Evolutionary conservation across 2,797 vertebrate species (phyloP), one percentile per base, ranked within the genome.

Genomic region (Anabacerthia variegaticeps): DNA sequence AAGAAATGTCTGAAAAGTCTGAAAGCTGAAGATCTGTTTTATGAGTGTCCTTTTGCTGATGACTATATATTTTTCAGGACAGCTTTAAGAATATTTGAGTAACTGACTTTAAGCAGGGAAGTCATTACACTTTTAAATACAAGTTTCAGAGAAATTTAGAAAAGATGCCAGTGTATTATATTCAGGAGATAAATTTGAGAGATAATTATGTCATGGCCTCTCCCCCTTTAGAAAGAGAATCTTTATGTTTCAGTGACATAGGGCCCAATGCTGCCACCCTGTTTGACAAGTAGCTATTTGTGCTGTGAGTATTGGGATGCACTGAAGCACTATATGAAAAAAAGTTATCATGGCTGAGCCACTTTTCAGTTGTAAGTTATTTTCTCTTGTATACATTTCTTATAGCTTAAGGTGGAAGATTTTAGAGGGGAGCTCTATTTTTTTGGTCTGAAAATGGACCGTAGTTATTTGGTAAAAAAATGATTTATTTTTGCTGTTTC

Each of bases 21-120:
- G 92, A 94, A 98, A 97, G 62, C 51, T 71, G 81, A 46, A 88
- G 68, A 90, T 59, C 62, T 96, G 41, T 93, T 96, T 93, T 95
- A 91, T 96, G 87, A 92, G 62, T 92, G 46, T 86, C 61, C 10
- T 93, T 85, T 95, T 91, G 18, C 83, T 97, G 89, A 63, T 85
- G 91, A 67, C 61, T 74, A 75, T 2, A 58, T 80, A 86, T 93
- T 95, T 97, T 96, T 96, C 85, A 97, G 85, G 73, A 44, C 12
- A 90, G 73, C 78, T 39, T 85, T 59, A 65, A 90, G 71, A 78
- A 87, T 71, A 78, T 63, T 96, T 85, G 36, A 72, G 36, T 79
- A 73, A 85, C 27, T 94, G 88, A 79, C 61, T 94, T 14, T 89
- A 56, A 93, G 49, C 32, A 81, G 28, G 73, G 51, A 78, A 86